Conservation (phyloP, 2,113 vertebrate genomes). For the Cathartes aura region DNA sequence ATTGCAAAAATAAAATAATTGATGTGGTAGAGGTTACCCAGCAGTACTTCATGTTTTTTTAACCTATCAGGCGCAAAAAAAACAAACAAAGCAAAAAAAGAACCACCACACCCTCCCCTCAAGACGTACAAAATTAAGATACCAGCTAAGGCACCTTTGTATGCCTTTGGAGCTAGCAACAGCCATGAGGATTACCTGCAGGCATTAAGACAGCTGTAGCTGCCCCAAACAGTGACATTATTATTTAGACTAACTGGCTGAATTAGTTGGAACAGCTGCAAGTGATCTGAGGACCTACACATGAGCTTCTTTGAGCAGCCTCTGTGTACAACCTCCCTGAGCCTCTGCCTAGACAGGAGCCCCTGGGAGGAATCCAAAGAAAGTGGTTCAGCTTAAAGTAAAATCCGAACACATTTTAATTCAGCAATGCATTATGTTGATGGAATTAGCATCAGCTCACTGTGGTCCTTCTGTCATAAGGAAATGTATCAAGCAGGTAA, state of each 20-base stretch:
- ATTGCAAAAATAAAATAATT: neutral
- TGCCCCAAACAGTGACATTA: neutral
- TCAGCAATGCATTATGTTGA: neutral
- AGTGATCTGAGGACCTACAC: neutral
- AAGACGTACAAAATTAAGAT: neutral
- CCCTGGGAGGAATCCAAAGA: neutral
- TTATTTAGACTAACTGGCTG: neutral
- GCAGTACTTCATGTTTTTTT: neutral
- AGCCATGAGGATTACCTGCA: neutral
- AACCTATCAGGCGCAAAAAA: neutral
- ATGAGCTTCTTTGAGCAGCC: neutral
- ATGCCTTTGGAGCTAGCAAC: neutral
- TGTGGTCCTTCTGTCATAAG: neutral
- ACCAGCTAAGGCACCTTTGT: neutral
- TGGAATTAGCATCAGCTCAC: neutral
- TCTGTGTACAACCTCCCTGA: neutral
- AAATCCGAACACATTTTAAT: neutral
- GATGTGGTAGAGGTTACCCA: neutral
- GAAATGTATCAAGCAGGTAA: neutral
- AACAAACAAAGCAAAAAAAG: neutral
- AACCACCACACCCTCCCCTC: neutral
- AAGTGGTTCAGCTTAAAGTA: neutral
- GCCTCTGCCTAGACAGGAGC: neutral
- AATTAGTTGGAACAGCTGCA: neutral
- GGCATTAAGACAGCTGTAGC: neutral